Base-by-base conservation (phyloP, 2,797 vertebrate genomes). In the Fringilla coelebs region DNA sequence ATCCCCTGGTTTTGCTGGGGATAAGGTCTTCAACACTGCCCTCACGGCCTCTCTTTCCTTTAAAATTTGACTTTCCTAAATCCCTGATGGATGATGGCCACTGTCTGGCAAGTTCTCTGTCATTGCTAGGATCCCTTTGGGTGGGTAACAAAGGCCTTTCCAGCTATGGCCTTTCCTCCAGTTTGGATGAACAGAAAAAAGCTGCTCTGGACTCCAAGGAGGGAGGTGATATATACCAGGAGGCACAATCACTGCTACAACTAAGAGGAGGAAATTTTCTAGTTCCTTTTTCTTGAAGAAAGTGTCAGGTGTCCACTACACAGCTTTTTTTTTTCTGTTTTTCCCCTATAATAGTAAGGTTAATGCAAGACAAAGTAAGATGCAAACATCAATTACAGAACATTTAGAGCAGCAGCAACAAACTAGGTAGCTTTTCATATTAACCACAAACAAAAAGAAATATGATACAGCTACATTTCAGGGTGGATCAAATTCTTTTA, bases 381-480 rank as follows among this genome's bases (percentile, higher is more conserved):
- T 54, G n/a, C 58, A 96, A 70, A 73, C 78, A 94, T 85, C 81
- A 93, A 83, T 90, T 79, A 95, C 48, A 91, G 78, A 89, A 88
- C 86, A 85, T 82, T 74, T 68, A 93, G 83, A 92, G 89, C 4
- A 77, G 67, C 46, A 94, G 94, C 43, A 94, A 93, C 88, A 89
- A 94, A 90, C 87, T 68, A 66, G 88, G 65, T 41, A 68, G 66
- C 43, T 94, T 76, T 85, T 71, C 67, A 95, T 48, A 83, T 91
- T 88, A 95, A 70, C 52, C 46, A 88, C 68, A 72, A 67, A 38
- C 90, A 83, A 87, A 94, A 95, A 79, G 81, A 78, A 92, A 88
- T 79, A 73, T 51, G 77, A 94, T 85, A 88, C 51, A 90, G 80
- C 36, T 86, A 76, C 63, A 79, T 84, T 93, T 91, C 66, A 76